These are phyloP conservation scores for Hydropsyche betteni DNA, from an alignment of 2,888 invertebrate genomes.

Conservation along the genomic window DNA sequence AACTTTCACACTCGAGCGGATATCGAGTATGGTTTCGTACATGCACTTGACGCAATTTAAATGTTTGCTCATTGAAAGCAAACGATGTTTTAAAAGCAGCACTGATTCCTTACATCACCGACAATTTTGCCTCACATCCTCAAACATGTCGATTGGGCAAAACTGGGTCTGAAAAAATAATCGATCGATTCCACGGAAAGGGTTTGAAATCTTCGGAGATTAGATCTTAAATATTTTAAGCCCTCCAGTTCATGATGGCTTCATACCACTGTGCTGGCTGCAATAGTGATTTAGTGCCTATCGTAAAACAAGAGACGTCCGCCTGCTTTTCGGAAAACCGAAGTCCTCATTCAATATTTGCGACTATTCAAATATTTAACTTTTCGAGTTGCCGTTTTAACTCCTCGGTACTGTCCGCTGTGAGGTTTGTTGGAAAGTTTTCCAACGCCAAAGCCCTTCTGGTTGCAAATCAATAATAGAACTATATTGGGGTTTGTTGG, in stretches of 20 bases:
- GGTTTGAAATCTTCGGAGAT: constrained; percentile 23
- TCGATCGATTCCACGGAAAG: neutral
- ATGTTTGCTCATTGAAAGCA: too few species aligned
- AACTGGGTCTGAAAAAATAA: neutral
- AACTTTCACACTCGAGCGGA: constrained; percentile 27
- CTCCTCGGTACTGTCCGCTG: constrained; percentile 16
- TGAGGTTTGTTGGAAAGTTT: constrained; percentile 6
- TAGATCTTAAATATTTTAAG: constrained; percentile 36
- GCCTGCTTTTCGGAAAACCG: constrained; percentile 8
- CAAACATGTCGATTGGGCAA: neutral
- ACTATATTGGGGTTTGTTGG: too few species aligned
- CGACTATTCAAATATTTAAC: constrained; percentile 44
- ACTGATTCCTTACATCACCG: neutral
- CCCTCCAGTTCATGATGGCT: constrained; percentile 24
- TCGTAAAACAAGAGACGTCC: constrained; percentile 38
- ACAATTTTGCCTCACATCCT: neutral
- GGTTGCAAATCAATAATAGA: constrained; percentile 30
- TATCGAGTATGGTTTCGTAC: neutral
- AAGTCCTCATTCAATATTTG: constrained; percentile 43
- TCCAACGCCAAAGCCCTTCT: neutral
- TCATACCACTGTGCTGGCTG: constrained; percentile 4
- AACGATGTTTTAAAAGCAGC: too few species aligned
- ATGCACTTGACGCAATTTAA: neutral
- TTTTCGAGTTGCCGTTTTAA: constrained; percentile 42
- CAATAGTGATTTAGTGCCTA: constrained; percentile 38